A percentile compares a stretch with the other conserved stretches of the same genome.
Evolutionary conservation across 1,140 invertebrate species (phyloP).

Genomic region (Bicyclus anynana): DNA sequence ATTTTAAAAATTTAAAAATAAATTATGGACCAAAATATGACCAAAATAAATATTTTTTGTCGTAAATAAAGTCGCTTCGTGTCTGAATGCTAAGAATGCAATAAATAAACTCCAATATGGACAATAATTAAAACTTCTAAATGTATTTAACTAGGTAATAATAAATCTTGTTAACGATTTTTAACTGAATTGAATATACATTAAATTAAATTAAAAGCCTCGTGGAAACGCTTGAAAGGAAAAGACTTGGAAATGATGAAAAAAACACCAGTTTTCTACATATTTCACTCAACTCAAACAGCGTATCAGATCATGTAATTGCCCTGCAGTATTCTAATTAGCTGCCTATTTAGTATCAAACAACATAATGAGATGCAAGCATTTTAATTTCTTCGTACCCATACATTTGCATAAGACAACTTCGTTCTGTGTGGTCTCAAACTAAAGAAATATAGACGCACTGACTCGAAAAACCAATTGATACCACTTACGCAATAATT

Average conservation of each 20-base stretch:
- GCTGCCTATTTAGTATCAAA: background rate
- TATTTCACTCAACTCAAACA: background rate
- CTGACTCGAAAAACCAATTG: background rate
- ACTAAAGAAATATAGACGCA: background rate
- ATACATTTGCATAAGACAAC: background rate
- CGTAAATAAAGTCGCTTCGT: no score
- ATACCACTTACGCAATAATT: background rate
- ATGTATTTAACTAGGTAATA: no score
- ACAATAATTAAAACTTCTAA: no score
- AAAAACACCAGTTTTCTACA: background rate
- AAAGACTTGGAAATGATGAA: background rate
- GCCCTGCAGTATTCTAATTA: background rate
- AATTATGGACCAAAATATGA: no score
- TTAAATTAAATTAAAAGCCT: background rate
- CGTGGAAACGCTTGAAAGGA: background rate
- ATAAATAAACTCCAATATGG: no score
- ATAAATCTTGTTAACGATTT: no score
- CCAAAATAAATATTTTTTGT: no score
- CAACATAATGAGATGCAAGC: background rate
- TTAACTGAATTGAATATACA: background rate
- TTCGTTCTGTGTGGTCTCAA: background rate
- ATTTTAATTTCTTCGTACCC: background rate
- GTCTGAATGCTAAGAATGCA: no score
- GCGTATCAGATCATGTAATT: conserved; percentile 1
- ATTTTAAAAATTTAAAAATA: no score